Evolutionary conservation across 2,888 invertebrate species (phyloP).

Genomic region (Agonopterix subpropinquella): DNA sequence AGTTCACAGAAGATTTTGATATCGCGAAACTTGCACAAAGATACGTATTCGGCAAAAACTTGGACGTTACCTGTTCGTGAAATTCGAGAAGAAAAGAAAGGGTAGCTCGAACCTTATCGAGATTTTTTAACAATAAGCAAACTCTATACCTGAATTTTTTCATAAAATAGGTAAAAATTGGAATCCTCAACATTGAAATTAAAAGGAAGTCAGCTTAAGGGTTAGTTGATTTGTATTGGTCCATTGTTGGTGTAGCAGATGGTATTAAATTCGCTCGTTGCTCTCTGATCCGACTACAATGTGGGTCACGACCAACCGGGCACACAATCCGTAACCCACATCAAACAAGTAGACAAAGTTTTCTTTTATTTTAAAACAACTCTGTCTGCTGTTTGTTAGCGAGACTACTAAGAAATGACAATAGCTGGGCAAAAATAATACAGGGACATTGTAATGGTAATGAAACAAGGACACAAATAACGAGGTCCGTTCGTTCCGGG

Average conservation of each 20-base stretch:
- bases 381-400: constrained; percentile 1
- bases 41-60: constrained; percentile 53
- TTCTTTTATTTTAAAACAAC: constrained; percentile 1
- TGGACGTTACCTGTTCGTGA: constrained; percentile 71
- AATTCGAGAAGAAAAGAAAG: constrained; percentile 70
- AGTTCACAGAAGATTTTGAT: constrained; percentile 61
- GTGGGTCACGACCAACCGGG: constrained; percentile 45
- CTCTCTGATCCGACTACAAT: constrained; percentile 58
- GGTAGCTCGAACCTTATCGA: constrained; percentile 58
- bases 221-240: constrained; percentile 51
- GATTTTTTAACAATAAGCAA: constrained; percentile 45
- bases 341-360: constrained; percentile 7
- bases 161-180: constrained; percentile 45
- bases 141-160: constrained; percentile 50
- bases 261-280: constrained; percentile 50
- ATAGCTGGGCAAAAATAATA: constrained; percentile 11
- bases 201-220: constrained; percentile 66
- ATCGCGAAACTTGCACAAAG: constrained; percentile 65
- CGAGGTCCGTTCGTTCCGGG: not conserved
- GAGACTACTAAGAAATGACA: constrained; percentile 2
- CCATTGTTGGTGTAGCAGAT: constrained; percentile 51
- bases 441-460: constrained; percentile 6
- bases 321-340: constrained; percentile 23
- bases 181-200: constrained; percentile 50
- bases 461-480: constrained; percentile 8